Evolutionary conservation across 2,888 invertebrate species (phyloP).

Genomic region (Drosophila fulvimacula): DNA sequence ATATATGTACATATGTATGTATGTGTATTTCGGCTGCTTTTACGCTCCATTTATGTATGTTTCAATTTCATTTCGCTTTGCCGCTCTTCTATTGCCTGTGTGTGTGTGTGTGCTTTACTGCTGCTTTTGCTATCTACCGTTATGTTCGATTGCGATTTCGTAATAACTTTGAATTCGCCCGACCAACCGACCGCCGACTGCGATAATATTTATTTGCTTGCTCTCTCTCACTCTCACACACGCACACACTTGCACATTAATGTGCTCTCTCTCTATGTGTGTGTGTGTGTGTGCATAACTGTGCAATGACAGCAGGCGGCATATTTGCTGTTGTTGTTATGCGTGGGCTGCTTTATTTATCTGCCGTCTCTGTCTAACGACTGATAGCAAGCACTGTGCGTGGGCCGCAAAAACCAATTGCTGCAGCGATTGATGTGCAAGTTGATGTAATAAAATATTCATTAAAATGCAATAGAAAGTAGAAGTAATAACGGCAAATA

Average conservation of each 20-base stretch:
- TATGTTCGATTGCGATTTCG: constrained; percentile 78
- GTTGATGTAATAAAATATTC: constrained; percentile 52
- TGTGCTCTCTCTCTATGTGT: constrained; percentile 6
- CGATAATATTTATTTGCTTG: constrained; percentile 66
- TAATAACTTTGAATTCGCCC: constrained; percentile 67
- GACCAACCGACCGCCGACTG: constrained; percentile 63
- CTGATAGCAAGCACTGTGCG: constrained; percentile 34
- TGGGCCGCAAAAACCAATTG: constrained; percentile 39
- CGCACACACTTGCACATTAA: constrained; percentile 19
- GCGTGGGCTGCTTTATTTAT: constrained; percentile 68
- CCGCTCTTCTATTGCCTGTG: constrained; percentile 9
- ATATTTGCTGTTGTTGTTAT: constrained; percentile 30
- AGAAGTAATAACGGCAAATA: constrained; percentile 7
- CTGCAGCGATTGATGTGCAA: constrained; percentile 48
- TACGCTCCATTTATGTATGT: constrained; percentile 39
- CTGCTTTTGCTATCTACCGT: constrained; percentile 72
- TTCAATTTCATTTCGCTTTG: constrained; percentile 51
- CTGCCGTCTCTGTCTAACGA: constrained; percentile 45
- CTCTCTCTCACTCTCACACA: constrained; percentile 37
- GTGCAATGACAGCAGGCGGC: constrained; percentile 46
- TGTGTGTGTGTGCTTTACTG: constrained; percentile 18
- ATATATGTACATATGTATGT: neutral
- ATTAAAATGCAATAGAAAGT: constrained; percentile 37
- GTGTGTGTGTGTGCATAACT: constrained; percentile 40
- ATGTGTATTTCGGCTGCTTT: constrained; percentile 6